phyloP scores from a whole-genome alignment of 1,140 invertebrate species.

The Drepana arcuata region DNA sequence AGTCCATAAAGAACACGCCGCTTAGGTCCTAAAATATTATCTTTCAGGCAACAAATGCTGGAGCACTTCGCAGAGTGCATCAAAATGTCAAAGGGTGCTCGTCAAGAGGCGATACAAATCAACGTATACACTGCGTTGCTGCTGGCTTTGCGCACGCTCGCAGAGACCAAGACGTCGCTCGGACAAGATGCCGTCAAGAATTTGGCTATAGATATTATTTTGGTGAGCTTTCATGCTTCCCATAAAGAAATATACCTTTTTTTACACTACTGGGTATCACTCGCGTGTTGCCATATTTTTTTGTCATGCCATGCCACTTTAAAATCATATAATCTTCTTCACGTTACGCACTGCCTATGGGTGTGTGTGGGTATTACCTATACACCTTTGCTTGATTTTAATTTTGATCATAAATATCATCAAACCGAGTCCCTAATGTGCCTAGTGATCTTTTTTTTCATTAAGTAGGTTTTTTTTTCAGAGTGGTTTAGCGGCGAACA shows the following conservation, averaged over 20 bases:
- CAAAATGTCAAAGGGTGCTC: slow-evolving; percentile 89
- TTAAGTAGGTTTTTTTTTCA: slow-evolving; percentile 33
- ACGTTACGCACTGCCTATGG: too few species aligned
- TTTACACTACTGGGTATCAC: too few species aligned
- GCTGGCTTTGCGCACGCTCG: slow-evolving; percentile 89
- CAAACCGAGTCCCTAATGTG: too few species aligned
- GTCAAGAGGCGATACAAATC: slow-evolving; percentile 96
- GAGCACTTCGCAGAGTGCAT: slow-evolving; percentile 97
- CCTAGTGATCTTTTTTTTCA: too few species aligned
- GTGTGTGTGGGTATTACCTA: too few species aligned
- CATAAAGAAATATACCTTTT: background rate
- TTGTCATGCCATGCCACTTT: too few species aligned
- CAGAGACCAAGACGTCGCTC: slow-evolving; percentile 88
- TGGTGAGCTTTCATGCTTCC: slow-evolving; percentile 74
- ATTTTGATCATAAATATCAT: too few species aligned
- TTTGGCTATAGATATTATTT: slow-evolving; percentile 85
- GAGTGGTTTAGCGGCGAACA: slow-evolving; percentile 86
- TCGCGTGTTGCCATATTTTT: too few species aligned
- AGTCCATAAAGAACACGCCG: too few species aligned
- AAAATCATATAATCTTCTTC: too few species aligned
- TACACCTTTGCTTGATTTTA: too few species aligned
- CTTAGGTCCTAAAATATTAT: too few species aligned
- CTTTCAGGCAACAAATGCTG: slow-evolving; percentile 89
- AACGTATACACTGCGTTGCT: slow-evolving; percentile 97
- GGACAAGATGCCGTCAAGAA: slow-evolving; percentile 93